Evolutionary conservation across 2,797 vertebrate genomes (phyloP).

Genomic region (Gadopsis marmoratus): DNA sequence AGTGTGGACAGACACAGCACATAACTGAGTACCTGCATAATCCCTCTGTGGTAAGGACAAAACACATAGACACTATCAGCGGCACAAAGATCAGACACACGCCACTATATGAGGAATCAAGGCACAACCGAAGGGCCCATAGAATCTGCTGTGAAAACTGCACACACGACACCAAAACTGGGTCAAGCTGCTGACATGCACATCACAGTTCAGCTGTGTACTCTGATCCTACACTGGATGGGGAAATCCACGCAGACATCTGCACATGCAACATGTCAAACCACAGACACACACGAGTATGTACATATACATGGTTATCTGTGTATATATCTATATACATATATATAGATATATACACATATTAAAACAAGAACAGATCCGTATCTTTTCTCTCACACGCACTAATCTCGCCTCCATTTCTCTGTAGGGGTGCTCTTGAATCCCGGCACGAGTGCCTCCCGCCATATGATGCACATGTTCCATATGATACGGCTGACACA

Average conservation of each 20-base stretch:
- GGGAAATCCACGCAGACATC: neutral
- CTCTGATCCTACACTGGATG: conserved; percentile 18
- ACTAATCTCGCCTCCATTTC: conserved; percentile 40
- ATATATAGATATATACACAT: neutral
- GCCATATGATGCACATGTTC: conserved; percentile 53
- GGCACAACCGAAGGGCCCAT: conserved; percentile 11
- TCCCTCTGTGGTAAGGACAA: conserved; percentile 22
- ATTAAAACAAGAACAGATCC: conserved; percentile 1
- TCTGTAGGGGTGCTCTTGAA: conserved; percentile 38
- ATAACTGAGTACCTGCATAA: conserved; percentile 45
- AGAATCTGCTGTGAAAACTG: conserved; percentile 53
- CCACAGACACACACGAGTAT: neutral
- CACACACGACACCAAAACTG: conserved; percentile 32
- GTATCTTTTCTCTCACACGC: conserved; percentile 11
- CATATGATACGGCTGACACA: conserved; percentile 50
- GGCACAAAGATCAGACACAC: conserved; percentile 24
- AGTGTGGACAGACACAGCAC: conserved; percentile 19
- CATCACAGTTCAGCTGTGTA: conserved; percentile 38
- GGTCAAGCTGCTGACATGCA: conserved; percentile 45
- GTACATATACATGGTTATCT: neutral
- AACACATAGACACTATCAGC: conserved; percentile 30
- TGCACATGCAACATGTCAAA: conserved; percentile 24
- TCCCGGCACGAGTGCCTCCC: conserved; percentile 28
- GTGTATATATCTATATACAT: too few species aligned
- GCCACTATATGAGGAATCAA: conserved; percentile 10